Conservation (phyloP, 2,113 vertebrate species). For the Nasalis larvatus region DNA sequence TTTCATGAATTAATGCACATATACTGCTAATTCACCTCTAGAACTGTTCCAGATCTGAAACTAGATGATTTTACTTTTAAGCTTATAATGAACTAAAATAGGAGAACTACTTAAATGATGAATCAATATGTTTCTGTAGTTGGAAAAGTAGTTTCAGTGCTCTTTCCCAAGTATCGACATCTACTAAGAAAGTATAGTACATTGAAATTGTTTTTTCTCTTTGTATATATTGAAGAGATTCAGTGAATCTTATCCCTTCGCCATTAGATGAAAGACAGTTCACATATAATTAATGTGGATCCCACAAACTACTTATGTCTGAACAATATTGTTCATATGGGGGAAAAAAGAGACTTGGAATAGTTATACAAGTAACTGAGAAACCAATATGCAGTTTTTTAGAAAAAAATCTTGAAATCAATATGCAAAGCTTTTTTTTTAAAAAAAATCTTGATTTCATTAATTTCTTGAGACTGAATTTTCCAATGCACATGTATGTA, state of each 20-base stretch:
- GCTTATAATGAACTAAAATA: not conserved
- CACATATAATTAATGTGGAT: not conserved
- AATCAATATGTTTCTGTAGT: not conserved
- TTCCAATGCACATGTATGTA: not conserved
- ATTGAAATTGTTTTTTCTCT: not conserved
- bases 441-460: not conserved
- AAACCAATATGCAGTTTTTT: not conserved
- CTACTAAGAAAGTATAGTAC: not conserved
- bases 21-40: constrained; percentile 1
- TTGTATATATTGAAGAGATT: not conserved
- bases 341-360: not conserved
- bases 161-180: not conserved
- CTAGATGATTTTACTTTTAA: constrained; percentile 24
- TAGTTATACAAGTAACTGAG: not conserved
- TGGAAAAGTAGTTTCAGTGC: not conserved
- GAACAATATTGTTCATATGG: not conserved
- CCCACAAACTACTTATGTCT: not conserved
- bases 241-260: not conserved
- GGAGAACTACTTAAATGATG: not conserved
- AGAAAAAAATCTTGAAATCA: not conserved
- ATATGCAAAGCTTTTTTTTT: not conserved
- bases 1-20: constrained; percentile 53
- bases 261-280: not conserved
- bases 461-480: not conserved
- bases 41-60: constrained; percentile 5